Base-by-base conservation (phyloP, 2,113 vertebrate genomes). In the Tetraodon nigroviridis region DNA sequence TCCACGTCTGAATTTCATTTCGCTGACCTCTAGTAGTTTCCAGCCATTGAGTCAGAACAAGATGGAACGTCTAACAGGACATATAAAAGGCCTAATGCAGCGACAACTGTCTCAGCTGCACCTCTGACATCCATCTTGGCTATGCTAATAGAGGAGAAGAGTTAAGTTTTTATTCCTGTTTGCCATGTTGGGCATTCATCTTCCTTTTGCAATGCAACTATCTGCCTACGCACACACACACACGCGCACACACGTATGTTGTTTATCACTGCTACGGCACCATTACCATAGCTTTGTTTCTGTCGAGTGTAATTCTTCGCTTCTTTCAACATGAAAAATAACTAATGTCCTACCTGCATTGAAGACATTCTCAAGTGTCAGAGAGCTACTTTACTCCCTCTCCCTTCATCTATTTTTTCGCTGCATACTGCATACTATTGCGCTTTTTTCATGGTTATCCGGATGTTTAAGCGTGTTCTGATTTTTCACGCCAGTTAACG, bases 281-380 rank as follows among this genome's bases (percentile, higher is more conserved):
- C 32, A 37, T 37, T 37, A 11, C 8, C 32, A 37, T 37, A 32
- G 29, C 56, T 71, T 63, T 74, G 51, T 69, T 70, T 71, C 63
- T 41, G 17, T 7, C 48, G 57, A 12, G 22, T 27, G 4, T 10
- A n/a, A 18, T 7, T 24, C 16, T 32, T 32, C 32, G 24, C 13
- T 21, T 49, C 47, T 50, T 50, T 15, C 48, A 77, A 63, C 63
- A 61, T 82, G 80, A 72, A 73, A 62, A 85, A 79, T 83, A 79
- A 81, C 20, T 62, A 49, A 77, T 83, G 66, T 50, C 56, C 49
- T 67, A 51, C 52, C 50, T 61, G 55, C 70, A 76, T 67, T 18
- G n/a, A 20, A 61, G 74, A 55, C 51, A 82, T 78, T 81, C 15
- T n/a, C 75, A 55, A 55, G 62, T 20, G 52, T 64, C 66, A 68